Evolutionary conservation across 2,113 vertebrate genomes (phyloP).

Genomic region (Sebastes fasciatus): DNA sequence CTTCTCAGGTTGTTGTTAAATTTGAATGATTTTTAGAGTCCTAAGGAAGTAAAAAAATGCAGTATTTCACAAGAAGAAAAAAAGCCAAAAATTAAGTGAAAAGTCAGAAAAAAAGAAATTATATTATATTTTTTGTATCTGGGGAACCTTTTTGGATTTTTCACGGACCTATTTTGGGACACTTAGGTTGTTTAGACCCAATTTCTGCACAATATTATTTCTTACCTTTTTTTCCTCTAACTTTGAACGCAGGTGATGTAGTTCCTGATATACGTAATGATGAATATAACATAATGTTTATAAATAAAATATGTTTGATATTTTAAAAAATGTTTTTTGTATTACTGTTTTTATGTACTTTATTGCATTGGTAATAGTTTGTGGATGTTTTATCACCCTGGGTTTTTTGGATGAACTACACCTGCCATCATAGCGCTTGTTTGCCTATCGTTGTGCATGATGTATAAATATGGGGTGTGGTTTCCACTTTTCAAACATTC

Average conservation of each 20-base stretch:
- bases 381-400: background rate
- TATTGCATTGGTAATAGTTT: background rate
- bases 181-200: background rate
- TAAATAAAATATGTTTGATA: background rate
- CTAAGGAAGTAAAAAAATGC: background rate
- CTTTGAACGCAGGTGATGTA: background rate
- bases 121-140: background rate
- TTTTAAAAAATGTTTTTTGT: background rate
- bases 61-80: background rate
- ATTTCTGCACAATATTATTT: no score
- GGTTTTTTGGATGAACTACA: no score
- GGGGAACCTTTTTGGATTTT: background rate
- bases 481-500: no score
- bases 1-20: background rate
- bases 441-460: no score
- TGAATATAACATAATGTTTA: background rate
- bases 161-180: no score
- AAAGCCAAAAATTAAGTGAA: no score
- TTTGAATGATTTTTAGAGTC: background rate
- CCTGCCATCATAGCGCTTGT: no score
- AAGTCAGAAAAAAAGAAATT: background rate
- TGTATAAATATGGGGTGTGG: no score
- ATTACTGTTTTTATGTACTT: background rate
- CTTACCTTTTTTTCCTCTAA: no score
- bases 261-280: background rate